phyloP scores from a whole-genome alignment of 2,113 vertebrate genomes.

The Proterorhinus semilunaris region DNA sequence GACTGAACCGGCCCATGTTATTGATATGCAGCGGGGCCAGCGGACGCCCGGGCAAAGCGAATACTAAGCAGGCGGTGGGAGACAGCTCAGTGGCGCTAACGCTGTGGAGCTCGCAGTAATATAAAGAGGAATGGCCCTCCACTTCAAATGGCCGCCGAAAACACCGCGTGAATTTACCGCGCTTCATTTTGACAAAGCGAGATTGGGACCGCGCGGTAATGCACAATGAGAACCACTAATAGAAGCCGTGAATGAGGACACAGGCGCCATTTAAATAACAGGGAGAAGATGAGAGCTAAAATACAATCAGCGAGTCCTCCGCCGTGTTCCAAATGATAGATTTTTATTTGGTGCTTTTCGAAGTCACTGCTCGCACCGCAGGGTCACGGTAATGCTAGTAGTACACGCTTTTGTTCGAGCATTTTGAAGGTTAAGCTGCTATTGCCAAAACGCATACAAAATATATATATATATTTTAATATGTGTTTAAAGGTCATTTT shows the following conservation, averaged over 20 bases:
- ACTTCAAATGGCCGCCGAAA: conserved; percentile 41
- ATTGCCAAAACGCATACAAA: background rate
- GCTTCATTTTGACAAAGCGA: conserved; percentile 44
- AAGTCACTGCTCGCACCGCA: background rate
- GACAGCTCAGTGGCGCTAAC: conserved; percentile 50
- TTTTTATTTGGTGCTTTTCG: background rate
- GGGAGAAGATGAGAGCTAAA: conserved; percentile 21
- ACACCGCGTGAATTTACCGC: conserved; percentile 53
- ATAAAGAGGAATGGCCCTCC: conserved; percentile 51
- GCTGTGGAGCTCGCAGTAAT: conserved; percentile 36
- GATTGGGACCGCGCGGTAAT: conserved; percentile 37
- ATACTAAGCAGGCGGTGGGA: conserved; percentile 59
- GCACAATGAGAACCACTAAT: conserved; percentile 30
- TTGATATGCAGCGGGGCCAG: conserved; percentile 50
- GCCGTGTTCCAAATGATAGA: background rate
- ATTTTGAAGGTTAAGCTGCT: background rate
- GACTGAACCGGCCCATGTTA: conserved; percentile 38
- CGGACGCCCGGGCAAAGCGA: conserved; percentile 52
- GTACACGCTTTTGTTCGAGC: background rate
- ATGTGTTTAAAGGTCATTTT: no score
- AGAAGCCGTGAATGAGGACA: background rate
- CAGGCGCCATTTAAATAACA: conserved; percentile 2
- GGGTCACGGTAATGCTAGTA: background rate
- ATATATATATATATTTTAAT: no score
- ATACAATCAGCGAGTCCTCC: conserved; percentile 31